Base-by-base conservation (phyloP, 2,888 invertebrate species). In the Fissipunctia ypsillon region DNA sequence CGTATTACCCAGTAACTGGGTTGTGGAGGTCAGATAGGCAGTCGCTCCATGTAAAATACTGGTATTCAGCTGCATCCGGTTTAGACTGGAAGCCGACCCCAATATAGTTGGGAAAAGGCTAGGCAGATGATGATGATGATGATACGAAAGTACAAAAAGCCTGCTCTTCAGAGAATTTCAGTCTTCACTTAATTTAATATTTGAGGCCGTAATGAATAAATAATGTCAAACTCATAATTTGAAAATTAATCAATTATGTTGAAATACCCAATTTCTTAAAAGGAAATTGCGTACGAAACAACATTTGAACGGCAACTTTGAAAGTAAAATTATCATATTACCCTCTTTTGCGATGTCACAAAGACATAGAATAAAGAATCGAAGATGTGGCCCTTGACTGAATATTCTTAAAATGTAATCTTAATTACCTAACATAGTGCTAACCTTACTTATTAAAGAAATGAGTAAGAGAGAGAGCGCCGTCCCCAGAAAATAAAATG, bases 221-320 rank as follows among this genome's bases (percentile, higher is more conserved):
- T 70, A 59, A 52, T 31, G 38, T n/a, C 52, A 54, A 78, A 41
- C 43, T 14, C 45, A 60, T 60, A 78, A 75, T 75, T 78, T 70
- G 25, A 59, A 78, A 60, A 71, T 60, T 16, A 52, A 78, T 78
- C 60, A 45, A 45, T 78, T n/a, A 45, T 60, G 70, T 50, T 38
- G 3, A 78, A 59, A 73, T 54, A 43, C 25, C 12, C 7, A 65
- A 54, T 25, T 28, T 56, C 43, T 52, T 45, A 0, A 54, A 54
- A 48, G 80, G 64, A 65, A 73, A 80, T 73, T 74, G 45, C 41
- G 48, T 28, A 50, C 48, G 52, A 16, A 31, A 73, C 38, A 45
- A 25, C 14, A 25, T 35, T 31, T n/a, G 14, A 69, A 57, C 78
- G 41, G 25, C 48, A 48, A 57, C 25, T 43, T 61, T 25, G 25